Evolutionary conservation across 1,140 invertebrate species (phyloP), one percentile per base, ranked within the genome.

Genomic region (Dendroctonus valens): DNA sequence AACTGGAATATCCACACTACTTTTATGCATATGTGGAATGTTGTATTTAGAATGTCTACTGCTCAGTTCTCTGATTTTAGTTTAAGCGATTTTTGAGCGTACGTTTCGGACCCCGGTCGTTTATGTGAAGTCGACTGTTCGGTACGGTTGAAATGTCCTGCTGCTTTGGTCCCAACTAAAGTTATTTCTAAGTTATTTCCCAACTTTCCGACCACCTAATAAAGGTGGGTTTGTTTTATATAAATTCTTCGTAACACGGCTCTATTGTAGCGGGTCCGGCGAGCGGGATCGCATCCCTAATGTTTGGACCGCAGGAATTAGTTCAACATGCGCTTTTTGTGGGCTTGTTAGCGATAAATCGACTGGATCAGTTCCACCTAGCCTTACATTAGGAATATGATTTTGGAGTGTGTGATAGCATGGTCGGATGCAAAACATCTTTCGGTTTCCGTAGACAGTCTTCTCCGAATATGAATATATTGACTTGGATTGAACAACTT

Each of bases 361-460:
- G 40, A 84, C 67, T 0, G 83, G 78, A 48, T 83, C 82, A 14
- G 79, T 79, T 0, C 78, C 79, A 0, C 75, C 69, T 8, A 11
- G 3, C 79, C 70, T 0, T 79, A 77, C 0, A 70, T 58, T 15
- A 76, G 77, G 52, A 75, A 77, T 5, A 71, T 0, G 74, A 71
- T 81, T 81, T 40, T 76, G 81, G 68, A 7, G 72, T 55, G 58
- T 75, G 62, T 26, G 68, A 37, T 3, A 62, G 37, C 40, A 65
- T 60, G 6, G 62, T 79, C 0, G 83, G 81, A 3, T 81, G 81
- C 78, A 65, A 85, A 79, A 84, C 81, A 65, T 89, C 87, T 71
- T 89, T 89, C 0, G 87, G 77, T 89, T 87, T 0, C 87, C 87
- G 69, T 90, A 89, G 6, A 89, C 84, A 0, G 81, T 87, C 65